phyloP scores from a whole-genome alignment of 2,888 invertebrate species.

The Tenthredo livida region DNA sequence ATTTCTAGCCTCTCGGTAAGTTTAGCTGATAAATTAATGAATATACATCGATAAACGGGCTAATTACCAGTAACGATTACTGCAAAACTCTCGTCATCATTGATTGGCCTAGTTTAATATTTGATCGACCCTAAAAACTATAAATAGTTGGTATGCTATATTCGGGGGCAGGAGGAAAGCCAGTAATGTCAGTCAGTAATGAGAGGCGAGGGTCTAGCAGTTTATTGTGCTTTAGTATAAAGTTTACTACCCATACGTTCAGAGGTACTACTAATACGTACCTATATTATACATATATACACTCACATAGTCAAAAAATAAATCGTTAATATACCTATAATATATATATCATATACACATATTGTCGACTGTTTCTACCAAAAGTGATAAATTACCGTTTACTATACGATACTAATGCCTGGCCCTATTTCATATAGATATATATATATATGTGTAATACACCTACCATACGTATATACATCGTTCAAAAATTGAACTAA shows the following conservation, averaged over 20 bases:
- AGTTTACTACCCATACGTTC: neutral
- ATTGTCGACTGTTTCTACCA: neutral
- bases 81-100: neutral
- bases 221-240: neutral
- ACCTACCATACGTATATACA: neutral
- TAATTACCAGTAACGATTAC: neutral
- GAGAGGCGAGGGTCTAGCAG: neutral
- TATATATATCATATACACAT: too few species aligned
- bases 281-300: neutral
- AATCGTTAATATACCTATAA: neutral
- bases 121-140: neutral
- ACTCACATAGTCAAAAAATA: neutral
- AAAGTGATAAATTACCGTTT: neutral
- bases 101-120: constrained; percentile 25
- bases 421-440: neutral
- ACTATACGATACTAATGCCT: neutral
- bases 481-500: neutral
- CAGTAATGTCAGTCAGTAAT: neutral
- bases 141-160: neutral
- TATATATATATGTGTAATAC: neutral
- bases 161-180: neutral
- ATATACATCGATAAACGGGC: neutral
- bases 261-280: neutral
- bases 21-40: neutral
- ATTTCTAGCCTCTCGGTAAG: too few species aligned